Evolutionary conservation across 1,140 invertebrate genomes (phyloP).

Genomic region (Arctopsyche grandis): DNA sequence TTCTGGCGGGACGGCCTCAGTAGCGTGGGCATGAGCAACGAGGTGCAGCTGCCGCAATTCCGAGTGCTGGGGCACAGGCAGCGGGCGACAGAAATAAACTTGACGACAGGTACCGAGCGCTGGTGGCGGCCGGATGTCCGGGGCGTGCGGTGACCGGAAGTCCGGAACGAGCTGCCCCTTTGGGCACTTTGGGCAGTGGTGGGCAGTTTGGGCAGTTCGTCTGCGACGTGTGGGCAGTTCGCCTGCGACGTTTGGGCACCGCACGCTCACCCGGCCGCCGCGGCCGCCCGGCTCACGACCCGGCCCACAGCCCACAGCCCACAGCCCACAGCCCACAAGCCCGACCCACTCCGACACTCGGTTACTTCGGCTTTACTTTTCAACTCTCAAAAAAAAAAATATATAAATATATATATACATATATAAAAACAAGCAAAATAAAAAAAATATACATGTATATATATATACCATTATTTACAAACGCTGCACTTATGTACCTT

Average conservation of each 20-base stretch:
- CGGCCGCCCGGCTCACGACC: constrained; percentile 57
- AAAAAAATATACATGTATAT: constrained; percentile 14
- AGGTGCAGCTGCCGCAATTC: constrained; percentile 94
- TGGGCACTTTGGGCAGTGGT: background rate
- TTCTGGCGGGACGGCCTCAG: constrained; percentile 90
- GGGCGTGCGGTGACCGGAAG: constrained; percentile 60
- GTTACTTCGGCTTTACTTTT: constrained; percentile 48
- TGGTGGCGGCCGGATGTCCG: constrained; percentile 57
- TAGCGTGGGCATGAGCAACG: constrained; percentile 90
- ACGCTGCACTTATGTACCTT: background rate
- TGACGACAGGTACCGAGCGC: constrained; percentile 84
- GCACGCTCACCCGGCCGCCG: constrained; percentile 7
- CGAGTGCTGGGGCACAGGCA: constrained; percentile 92
- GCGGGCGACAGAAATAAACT: constrained; percentile 89
- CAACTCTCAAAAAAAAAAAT: constrained; percentile 10
- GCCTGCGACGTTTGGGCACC: constrained; percentile 41
- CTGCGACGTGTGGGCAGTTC: no score
- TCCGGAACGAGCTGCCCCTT: constrained; percentile 34
- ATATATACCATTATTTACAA: constrained; percentile 3
- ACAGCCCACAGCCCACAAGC: constrained; percentile 55
- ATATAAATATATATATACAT: constrained; percentile 26
- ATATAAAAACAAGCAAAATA: background rate
- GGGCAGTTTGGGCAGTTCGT: background rate
- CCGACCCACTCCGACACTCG: constrained; percentile 41
- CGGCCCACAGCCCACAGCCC: constrained; percentile 55